Evolutionary conservation across 2,797 vertebrate species (phyloP), one percentile per base, ranked within the genome.

Genomic region (Ictinia mississippiensis): DNA sequence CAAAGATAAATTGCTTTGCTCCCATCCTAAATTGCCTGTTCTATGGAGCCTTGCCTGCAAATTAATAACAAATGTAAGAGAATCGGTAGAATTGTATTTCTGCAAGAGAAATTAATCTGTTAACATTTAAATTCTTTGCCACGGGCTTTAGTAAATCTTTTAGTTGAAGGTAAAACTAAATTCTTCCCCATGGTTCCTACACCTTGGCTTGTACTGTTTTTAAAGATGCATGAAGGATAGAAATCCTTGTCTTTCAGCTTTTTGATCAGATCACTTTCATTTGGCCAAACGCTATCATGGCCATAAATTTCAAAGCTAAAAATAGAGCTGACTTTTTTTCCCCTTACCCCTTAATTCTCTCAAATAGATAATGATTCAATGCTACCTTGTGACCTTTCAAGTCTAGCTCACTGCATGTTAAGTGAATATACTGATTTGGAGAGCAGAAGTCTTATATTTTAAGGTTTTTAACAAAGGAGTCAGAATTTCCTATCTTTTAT

Each of bases 111-210:
- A 96, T 87, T 47, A 74, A 91, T 91, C 75, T 49, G 40, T 81
- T 96, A 96, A 83, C 90, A 88, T 91, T 91, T 81, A 80, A 91
- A 93, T 83, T 85, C 84, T 86, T 91, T 89, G 87, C 92, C 87
- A 81, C 0, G 0, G 89, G 91, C 79, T 96, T 96, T 45, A 87
- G 75, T 92, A 95, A 93, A 92, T 93, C 95, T 94, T 92, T 83
- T 73, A 88, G 33, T 56, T 80, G 92, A 92, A 87, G 71, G 59
- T 35, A 87, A 89, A 89, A 94, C 95, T 96, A 93, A 89, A 52
- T 66, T 94, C 73, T 82, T 83, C 67, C 37, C 78, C 65, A 20
- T 5, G 10, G 61, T 61, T 88, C 44, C 40, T 91, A 49, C 44
- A 81, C 52, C 44, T 65, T 77, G 67, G 25, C 59, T 93, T 49